Percentiles rank a stretch among this genome's conserved stretches.
Evolutionary conservation across 92 coral and sea anemone genomes (phyloP).

Genomic region (Muricea muricata): DNA sequence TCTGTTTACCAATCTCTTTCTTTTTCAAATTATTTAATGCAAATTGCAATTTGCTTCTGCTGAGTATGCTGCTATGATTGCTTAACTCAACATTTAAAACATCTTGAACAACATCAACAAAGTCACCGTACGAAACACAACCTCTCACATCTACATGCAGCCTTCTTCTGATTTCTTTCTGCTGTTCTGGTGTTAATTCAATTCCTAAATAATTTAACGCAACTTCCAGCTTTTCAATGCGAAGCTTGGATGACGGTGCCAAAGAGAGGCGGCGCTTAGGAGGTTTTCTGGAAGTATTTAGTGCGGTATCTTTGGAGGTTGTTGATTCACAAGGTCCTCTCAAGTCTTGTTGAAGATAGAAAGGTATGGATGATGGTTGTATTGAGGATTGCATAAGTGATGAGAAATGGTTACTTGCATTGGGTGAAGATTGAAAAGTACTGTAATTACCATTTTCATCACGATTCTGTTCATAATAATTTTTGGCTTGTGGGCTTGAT

Average conservation of each 20-base stretch:
- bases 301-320: constrained; percentile 5
- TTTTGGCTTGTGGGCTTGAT: neutral
- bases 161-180: constrained; percentile 76
- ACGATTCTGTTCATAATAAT: neutral
- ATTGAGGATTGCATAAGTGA: constrained; percentile 52
- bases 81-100: constrained; percentile 75
- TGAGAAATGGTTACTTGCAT: constrained; percentile 5
- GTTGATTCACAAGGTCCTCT: constrained; percentile 47
- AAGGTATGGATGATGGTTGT: constrained; percentile 90
- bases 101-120: constrained; percentile 83
- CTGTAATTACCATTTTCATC: constrained; percentile 26
- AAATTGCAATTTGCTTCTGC: constrained; percentile 79
- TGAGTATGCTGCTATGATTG: constrained; percentile 66
- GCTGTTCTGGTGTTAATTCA: constrained; percentile 86
- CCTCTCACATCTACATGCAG: constrained; percentile 82
- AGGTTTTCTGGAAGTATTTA: constrained; percentile 65
- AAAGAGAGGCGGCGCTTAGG: constrained; percentile 88
- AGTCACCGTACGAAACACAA: constrained; percentile 93
- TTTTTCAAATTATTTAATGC: constrained; percentile 84
- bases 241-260: constrained; percentile 89
- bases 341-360: constrained; percentile 95
- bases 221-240: constrained; percentile 94
- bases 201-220: constrained; percentile 93
- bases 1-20: neutral
- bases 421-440: neutral